Evolutionary conservation across 1,140 invertebrate genomes (phyloP), one percentile per base, ranked within the genome.

Genomic region (Globodera rostochiensis): DNA sequence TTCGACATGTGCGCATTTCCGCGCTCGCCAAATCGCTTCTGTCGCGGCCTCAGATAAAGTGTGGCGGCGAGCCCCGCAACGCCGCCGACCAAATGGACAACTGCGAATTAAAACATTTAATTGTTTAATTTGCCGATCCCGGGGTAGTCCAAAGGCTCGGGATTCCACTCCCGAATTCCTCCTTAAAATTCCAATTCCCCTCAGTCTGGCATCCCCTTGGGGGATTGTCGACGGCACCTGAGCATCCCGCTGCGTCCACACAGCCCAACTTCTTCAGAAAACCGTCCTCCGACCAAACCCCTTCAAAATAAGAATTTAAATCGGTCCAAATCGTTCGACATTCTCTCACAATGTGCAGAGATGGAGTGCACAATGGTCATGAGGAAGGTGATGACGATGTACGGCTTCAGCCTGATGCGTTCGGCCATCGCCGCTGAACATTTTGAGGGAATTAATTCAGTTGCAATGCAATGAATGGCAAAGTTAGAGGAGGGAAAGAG

Each of bases 311-410:
- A 86, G 86, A 67, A 84, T 81, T 9, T 3, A 36, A 70, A 36
- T 7, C 79, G 83, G 7, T 86, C 87, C 89, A 11, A 92, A 36
- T 94, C 94, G 73, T 71, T 0, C 19, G 25, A 50, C 66, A n/a
- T 36, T 19, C 36, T 25, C 60, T 36, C 49, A 80, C 81, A 95
- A n/a, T 95, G 94, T n/a, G 94, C 95, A 1, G 95, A 95, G 79
- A 97, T 92, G 88, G 95, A 96, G 90, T 97, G 97, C 1, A 97
- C 94, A 1, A 95, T 91, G 0, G 95, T 96, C 86, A 96, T 97
- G 1, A 96, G 87, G 70, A 95, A 93, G 6, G 95, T 96, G 89
- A 96, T 96, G 4, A 96, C 80, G 84, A 95, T 95, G 87, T 96
- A 96, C 0, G 95, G 94, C 87, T 94, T 94, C 87, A 96, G 95